These are phyloP conservation scores for Drosophila malerkotliana DNA, from an alignment of 1,140 invertebrate genomes.

Conservation along the genomic window DNA sequence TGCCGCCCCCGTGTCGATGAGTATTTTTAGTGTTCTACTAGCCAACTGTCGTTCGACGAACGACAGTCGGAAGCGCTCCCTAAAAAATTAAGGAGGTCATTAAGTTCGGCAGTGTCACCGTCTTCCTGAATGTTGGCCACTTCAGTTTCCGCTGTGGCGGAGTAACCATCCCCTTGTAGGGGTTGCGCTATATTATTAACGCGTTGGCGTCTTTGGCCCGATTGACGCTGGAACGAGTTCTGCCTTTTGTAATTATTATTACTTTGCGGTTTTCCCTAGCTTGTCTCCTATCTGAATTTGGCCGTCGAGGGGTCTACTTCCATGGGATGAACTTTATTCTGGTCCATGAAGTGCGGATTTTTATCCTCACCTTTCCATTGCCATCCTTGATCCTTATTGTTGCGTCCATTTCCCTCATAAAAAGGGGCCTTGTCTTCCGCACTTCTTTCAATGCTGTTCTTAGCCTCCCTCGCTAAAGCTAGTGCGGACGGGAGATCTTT, in stretches of 20 bases:
- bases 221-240: neutral
- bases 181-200: no score
- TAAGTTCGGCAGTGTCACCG: neutral
- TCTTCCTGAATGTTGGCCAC: constrained; percentile 5
- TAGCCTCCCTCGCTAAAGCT: no score
- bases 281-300: no score
- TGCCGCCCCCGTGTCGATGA: constrained; percentile 27
- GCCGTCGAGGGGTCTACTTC: no score
- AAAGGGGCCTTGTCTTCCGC: no score
- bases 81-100: constrained; percentile 13
- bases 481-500: no score
- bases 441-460: no score
- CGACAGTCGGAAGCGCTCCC: constrained; percentile 27
- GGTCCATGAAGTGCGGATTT: no score
- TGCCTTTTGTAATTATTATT: no score
- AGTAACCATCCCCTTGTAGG: neutral
- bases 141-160: neutral
- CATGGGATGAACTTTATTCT: neutral
- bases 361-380: neutral
- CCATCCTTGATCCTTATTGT: no score
- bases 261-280: no score
- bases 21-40: constrained; percentile 27
- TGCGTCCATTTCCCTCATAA: no score
- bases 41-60: constrained; percentile 27
- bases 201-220: constrained; percentile 6